A percentile compares a stretch with the other conserved stretches of the same genome.
Evolutionary conservation across 2,797 vertebrate genomes (phyloP).

Genomic region (Danio jaintianensis): DNA sequence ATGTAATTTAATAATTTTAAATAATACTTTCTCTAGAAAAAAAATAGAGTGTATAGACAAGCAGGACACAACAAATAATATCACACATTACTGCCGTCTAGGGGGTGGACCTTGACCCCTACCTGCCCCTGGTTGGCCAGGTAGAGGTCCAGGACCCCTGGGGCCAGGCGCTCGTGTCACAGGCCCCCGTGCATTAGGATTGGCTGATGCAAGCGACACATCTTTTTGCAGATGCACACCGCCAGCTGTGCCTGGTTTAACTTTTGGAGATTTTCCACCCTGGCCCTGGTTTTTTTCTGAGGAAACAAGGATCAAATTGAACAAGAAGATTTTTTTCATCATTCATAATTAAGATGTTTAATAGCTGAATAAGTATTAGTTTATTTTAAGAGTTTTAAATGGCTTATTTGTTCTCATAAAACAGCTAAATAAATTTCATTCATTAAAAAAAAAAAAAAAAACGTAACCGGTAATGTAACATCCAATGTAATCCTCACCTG

Average conservation of each 20-base stretch:
- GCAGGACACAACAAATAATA: neutral
- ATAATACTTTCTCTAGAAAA: constrained; percentile 8
- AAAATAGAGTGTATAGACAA: neutral
- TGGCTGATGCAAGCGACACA: constrained; percentile 65
- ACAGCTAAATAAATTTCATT: neutral
- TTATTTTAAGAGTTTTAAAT: no score
- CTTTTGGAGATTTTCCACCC: constrained; percentile 68
- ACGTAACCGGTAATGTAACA: neutral
- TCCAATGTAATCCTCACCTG: constrained; percentile 45
- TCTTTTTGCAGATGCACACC: constrained; percentile 72
- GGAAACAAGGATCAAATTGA: constrained; percentile 28
- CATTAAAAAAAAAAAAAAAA: neutral
- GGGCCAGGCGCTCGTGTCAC: constrained; percentile 68
- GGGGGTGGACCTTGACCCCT: constrained; percentile 60
- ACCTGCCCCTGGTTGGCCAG: constrained; percentile 68
- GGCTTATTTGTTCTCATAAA: no score
- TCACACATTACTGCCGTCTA: constrained; percentile 27
- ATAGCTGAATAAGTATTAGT: no score
- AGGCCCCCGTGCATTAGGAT: constrained; percentile 67
- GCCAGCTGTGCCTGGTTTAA: constrained; percentile 69
- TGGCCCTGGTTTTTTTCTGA: constrained; percentile 68
- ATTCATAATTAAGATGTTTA: no score
- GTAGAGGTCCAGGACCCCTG: constrained; percentile 60
- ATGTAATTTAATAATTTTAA: neutral
- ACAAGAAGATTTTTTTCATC: neutral